Percentiles rank a stretch among this genome's conserved stretches.
Conservation (phyloP, 2,888 invertebrate species). For the Cantharis rufa region DNA sequence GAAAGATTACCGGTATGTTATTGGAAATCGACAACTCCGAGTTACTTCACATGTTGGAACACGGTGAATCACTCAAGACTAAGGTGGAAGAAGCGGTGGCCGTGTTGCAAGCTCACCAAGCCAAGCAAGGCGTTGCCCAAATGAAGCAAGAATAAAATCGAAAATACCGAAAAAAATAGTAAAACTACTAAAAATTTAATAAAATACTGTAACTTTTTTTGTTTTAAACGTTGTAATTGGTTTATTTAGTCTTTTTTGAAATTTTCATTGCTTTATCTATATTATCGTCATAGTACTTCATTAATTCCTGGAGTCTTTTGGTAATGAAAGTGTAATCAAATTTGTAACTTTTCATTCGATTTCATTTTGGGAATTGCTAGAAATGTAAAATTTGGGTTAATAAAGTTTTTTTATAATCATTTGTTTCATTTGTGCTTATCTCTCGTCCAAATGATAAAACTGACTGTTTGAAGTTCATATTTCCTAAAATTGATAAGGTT, state of each 20-base stretch:
- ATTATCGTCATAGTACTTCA: not conserved
- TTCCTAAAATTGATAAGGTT: no score
- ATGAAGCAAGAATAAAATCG: conserved; percentile 35
- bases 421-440: no score
- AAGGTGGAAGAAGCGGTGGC: conserved; percentile 99
- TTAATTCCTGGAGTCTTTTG: not conserved
- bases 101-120: conserved; percentile 96
- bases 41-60: conserved; percentile 95
- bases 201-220: not conserved
- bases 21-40: conserved; percentile 99
- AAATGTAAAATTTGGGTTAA: conserved; percentile 5
- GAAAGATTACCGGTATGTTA: conserved; percentile 99
- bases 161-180: conserved; percentile 9
- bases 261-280: not conserved
- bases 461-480: no score
- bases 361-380: not conserved
- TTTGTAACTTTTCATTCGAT: not conserved
- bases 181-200: conserved; percentile 13
- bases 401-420: not conserved
- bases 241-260: not conserved
- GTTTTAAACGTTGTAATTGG: not conserved
- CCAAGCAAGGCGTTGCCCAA: conserved; percentile 76
- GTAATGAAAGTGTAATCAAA: not conserved
- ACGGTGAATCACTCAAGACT: conserved; percentile 91
- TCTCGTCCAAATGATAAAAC: no score